Evolutionary conservation across 1,140 invertebrate genomes (phyloP).

Genomic region (Riptortus pedestris): DNA sequence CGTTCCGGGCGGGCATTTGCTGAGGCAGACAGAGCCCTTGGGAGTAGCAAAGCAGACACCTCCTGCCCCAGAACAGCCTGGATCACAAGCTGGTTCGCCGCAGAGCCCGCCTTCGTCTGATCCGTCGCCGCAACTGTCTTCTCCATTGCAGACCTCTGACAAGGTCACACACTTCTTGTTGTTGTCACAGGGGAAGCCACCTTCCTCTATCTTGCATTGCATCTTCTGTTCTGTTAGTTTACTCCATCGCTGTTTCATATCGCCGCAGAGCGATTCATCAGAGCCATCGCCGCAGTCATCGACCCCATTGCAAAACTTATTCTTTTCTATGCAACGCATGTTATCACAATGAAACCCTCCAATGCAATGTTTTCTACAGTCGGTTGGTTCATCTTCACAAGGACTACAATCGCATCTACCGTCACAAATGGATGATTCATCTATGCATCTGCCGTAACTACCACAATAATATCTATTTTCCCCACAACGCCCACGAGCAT

Average conservation of each 20-base stretch:
- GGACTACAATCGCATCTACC: background rate
- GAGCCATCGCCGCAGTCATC: conserved; percentile 56
- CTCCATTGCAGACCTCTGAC: background rate
- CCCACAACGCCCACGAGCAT: background rate
- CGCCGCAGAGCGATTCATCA: conserved; percentile 53
- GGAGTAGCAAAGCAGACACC: background rate
- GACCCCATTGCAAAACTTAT: conserved; percentile 50
- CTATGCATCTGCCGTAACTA: background rate
- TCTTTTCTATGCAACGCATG: conserved; percentile 45
- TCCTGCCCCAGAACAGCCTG: background rate
- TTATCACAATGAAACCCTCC: conserved; percentile 35
- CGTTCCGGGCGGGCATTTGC: background rate
- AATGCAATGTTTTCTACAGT: background rate
- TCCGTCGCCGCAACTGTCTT: background rate
- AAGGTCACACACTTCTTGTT: background rate
- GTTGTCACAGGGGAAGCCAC: background rate
- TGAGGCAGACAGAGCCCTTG: background rate
- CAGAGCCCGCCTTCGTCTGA: background rate
- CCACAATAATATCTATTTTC: background rate
- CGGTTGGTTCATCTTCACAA: background rate
- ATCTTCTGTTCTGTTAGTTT: background rate
- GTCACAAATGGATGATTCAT: background rate
- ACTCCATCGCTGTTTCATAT: background rate
- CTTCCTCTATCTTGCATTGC: background rate
- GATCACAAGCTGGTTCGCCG: background rate